Evolutionary conservation across 2,113 vertebrate genomes (phyloP).

Genomic region (Psophia crepitans): DNA sequence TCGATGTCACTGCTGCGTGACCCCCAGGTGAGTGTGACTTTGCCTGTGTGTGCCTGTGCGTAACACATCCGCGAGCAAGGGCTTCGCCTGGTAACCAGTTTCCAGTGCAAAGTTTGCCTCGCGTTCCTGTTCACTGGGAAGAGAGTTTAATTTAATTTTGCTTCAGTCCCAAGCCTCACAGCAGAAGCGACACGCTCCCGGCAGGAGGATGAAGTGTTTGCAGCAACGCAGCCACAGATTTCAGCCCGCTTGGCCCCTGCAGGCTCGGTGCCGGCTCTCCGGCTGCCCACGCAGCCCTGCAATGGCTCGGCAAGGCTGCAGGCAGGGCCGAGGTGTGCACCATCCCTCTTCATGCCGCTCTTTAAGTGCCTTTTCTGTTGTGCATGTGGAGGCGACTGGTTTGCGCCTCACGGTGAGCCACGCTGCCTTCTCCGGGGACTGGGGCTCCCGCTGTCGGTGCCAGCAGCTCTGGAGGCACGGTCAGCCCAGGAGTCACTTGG

Average conservation of each 20-base stretch:
- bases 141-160: neutral
- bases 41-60: neutral
- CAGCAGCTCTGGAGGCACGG: neutral
- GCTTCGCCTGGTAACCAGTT: neutral
- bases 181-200: neutral
- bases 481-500: neutral
- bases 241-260: neutral
- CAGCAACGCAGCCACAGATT: neutral
- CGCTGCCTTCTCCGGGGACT: accelerated
- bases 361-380: accelerated
- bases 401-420: neutral
- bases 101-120: neutral
- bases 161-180: neutral
- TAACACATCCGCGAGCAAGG: neutral
- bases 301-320: neutral
- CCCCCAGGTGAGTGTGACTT: slow-evolving; percentile 28
- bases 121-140: neutral
- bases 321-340: neutral
- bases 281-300: neutral
- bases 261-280: too few species aligned
- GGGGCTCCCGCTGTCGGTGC: neutral
- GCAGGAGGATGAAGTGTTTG: neutral
- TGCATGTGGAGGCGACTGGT: accelerated
- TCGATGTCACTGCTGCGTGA: neutral
- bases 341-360: accelerated